Evolutionary conservation across 2,113 vertebrate genomes (phyloP).

Genomic region (Platysteira castanea): DNA sequence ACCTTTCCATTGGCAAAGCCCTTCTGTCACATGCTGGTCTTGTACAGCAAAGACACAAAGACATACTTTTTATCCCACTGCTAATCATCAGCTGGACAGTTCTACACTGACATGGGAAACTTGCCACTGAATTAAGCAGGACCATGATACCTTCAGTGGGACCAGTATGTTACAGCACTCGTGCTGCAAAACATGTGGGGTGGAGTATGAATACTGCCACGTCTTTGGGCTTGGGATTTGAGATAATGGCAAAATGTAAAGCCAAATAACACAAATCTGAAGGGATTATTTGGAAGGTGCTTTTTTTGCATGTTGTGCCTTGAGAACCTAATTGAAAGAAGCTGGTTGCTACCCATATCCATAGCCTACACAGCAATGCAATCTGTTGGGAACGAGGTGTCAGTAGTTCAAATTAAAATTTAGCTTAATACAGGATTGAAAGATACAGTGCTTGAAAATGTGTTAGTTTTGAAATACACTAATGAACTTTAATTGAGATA

Average conservation of each 20-base stretch:
- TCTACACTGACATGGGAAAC: not conserved
- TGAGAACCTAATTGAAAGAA: not conserved
- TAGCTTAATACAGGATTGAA: not conserved
- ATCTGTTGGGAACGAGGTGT: not conserved
- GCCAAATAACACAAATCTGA: not conserved
- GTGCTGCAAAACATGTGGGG: not conserved
- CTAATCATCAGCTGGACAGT: not conserved
- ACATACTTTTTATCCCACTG: not conserved
- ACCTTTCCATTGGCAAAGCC: not conserved
- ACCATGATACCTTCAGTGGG: not conserved
- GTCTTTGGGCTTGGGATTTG: not conserved
- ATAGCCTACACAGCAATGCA: not conserved
- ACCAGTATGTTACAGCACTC: not conserved
- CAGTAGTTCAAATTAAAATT: not conserved
- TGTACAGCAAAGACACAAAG: conserved; percentile 14
- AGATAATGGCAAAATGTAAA: not conserved
- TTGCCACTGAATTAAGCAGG: not conserved
- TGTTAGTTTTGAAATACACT: not conserved
- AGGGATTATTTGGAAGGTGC: not conserved
- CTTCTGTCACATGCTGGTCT: not conserved
- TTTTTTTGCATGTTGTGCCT: not conserved
- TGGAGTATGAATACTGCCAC: not conserved
- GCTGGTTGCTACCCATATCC: not conserved
- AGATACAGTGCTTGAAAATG: not conserved
- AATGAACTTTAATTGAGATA: not conserved